Evolutionary conservation across 1,140 invertebrate species (phyloP), one percentile per base, ranked within the genome.

Genomic region (Dreissena polymorpha): DNA sequence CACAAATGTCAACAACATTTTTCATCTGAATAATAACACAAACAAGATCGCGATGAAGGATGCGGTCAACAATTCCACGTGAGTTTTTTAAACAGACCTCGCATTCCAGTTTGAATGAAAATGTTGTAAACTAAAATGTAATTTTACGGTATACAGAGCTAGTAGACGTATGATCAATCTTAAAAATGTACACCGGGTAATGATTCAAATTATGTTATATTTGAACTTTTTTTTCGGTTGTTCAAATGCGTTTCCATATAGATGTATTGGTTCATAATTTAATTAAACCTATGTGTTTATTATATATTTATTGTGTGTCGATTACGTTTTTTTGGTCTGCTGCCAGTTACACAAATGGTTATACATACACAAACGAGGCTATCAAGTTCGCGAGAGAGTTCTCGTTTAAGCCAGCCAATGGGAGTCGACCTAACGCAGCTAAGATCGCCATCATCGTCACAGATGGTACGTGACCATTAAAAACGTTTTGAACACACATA

Each of bases 21-120:
- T 92, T 85, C 86, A 92, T 79, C 83, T 92, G 27, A 90, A 91
- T 69, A 88, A 86, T 21, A 88, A 84, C 76, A 67, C 50, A 14
- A 83, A 88, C 79, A 90, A 90, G 78, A 27, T 53, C 8, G 74
- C 81, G 6, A 70, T 91, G 0, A 57, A 81, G 0, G 86, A 86
- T 13, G 90, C 89, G 18, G 86, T 92, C 27, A 25, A 72, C 16
- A 39, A 53, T 6, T 87, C 85, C 7, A 73, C n/a, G 81, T 83
- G 60, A 1, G 25, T 77, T 29, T 27, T 12, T n/a, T n/a, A n/a
- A n/a, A n/a, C n/a, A n/a, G n/a, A n/a, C n/a, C n/a, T n/a, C n/a
- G n/a, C n/a, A n/a, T n/a, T n/a, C n/a, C n/a, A n/a, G n/a, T n/a
- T n/a, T n/a, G n/a, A n/a, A n/a, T n/a, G 18, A 25, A 14, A 14